Evolutionary conservation across 2,797 vertebrate genomes (phyloP).

Genomic region (Scolopax rusticola): DNA sequence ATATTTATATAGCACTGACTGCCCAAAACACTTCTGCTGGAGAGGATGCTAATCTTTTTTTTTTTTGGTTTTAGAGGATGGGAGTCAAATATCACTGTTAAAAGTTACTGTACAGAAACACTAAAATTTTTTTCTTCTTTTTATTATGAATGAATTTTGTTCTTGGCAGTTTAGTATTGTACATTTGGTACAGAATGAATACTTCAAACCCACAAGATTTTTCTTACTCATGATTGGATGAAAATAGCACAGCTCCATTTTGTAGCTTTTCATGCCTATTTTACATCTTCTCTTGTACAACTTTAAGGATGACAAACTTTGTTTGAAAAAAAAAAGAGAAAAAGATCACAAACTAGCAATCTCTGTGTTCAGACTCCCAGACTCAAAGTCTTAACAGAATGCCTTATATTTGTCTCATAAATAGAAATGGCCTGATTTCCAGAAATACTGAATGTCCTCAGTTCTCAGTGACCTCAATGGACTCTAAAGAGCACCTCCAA

Average conservation of each 20-base stretch:
- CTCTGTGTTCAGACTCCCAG: not conserved
- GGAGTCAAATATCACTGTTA: not conserved
- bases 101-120: conserved; percentile 25
- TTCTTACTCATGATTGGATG: conserved; percentile 7
- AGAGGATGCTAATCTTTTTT: conserved; percentile 17
- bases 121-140: not conserved
- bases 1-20: not conserved
- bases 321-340: not conserved
- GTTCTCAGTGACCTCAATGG: not conserved
- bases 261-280: not conserved
- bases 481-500: not conserved
- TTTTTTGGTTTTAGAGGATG: conserved; percentile 42
- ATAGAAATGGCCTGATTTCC: not conserved
- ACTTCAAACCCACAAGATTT: conserved; percentile 15
- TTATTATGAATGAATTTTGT: conserved; percentile 62
- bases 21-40: not conserved
- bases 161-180: conserved; percentile 39
- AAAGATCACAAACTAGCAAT: not conserved
- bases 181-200: conserved; percentile 38
- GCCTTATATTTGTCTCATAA: not conserved
- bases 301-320: not conserved
- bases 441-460: not conserved
- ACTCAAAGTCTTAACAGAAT: not conserved
- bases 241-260: conserved; percentile 1
- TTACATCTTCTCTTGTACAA: not conserved